These are phyloP conservation scores for Gambusia holbrooki DNA, from an alignment of 2,113 vertebrate genomes.

Conservation along the genomic window DNA sequence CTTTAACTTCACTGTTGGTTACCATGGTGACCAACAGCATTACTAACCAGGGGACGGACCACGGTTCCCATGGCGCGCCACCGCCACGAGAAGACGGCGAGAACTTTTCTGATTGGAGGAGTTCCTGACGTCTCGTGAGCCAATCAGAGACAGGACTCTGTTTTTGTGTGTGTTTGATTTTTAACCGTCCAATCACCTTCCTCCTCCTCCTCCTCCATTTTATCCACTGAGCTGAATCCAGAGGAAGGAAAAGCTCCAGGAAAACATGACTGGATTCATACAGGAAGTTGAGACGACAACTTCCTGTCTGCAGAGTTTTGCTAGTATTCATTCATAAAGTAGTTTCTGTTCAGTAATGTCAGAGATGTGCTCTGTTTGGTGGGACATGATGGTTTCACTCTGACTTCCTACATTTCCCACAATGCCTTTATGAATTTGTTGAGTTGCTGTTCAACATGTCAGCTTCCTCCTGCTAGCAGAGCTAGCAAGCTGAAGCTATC, in stretches of 20 bases:
- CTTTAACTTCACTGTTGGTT: slow-evolving; percentile 38
- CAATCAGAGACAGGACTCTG: slow-evolving; percentile 6
- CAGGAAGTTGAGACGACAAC: background rate
- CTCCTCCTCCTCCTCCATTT: background rate
- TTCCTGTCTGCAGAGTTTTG: background rate
- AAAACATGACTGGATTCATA: slow-evolving; percentile 22
- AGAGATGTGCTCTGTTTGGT: no score
- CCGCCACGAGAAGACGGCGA: background rate
- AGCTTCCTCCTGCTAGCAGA: no score
- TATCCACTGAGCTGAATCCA: background rate
- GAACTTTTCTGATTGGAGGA: background rate
- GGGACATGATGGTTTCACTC: background rate
- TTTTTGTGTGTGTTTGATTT: background rate
- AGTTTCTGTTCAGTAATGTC: no score
- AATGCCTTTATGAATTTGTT: slow-evolving; percentile 5
- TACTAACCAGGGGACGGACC: slow-evolving; percentile 45
- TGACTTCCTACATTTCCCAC: slow-evolving; percentile 27
- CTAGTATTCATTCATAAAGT: no score
- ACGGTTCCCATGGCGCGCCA: slow-evolving; percentile 47
- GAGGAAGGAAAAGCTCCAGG: background rate
- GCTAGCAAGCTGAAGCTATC: no score
- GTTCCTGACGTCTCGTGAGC: background rate
- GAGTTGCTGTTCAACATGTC: no score
- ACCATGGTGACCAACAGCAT: slow-evolving; percentile 8
- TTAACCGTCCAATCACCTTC: slow-evolving; percentile 19